These are phyloP conservation scores for Cossypha dichroa DNA, from an alignment of 2,797 vertebrate species.

Conservation along the genomic window DNA sequence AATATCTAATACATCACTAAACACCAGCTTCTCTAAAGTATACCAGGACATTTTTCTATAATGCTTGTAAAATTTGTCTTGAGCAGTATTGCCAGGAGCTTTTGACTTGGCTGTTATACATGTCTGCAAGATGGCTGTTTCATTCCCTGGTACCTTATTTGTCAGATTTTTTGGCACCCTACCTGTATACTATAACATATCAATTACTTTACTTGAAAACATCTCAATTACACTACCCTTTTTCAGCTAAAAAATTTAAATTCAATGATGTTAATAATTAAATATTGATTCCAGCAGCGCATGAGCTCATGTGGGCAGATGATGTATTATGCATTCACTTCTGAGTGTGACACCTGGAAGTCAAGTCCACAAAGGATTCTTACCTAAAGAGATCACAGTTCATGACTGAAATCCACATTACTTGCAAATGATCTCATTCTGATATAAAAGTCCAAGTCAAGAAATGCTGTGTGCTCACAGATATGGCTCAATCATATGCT, in stretches of 20 bases:
- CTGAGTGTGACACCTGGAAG: background rate
- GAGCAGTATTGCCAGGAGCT: slow-evolving; percentile 58
- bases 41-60: slow-evolving; percentile 32
- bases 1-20: slow-evolving; percentile 55
- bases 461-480: background rate
- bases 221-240: background rate
- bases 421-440: slow-evolving; percentile 20
- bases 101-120: slow-evolving; percentile 37
- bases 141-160: slow-evolving; percentile 12
- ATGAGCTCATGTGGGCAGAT: background rate
- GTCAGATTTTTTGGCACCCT: slow-evolving; percentile 32
- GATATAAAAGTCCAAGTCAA: background rate
- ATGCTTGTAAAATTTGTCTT: slow-evolving; percentile 63
- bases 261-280: background rate
- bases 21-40: slow-evolving; percentile 35
- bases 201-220: background rate
- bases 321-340: background rate
- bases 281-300: background rate
- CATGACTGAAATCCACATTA: background rate
- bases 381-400: background rate
- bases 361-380: background rate
- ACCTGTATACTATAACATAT: background rate
- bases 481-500: background rate
- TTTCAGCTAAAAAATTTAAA: background rate
- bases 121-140: slow-evolving; percentile 18